Evolutionary conservation across 2,113 vertebrate genomes (phyloP).

Genomic region (Aptenodytes forsteri): DNA sequence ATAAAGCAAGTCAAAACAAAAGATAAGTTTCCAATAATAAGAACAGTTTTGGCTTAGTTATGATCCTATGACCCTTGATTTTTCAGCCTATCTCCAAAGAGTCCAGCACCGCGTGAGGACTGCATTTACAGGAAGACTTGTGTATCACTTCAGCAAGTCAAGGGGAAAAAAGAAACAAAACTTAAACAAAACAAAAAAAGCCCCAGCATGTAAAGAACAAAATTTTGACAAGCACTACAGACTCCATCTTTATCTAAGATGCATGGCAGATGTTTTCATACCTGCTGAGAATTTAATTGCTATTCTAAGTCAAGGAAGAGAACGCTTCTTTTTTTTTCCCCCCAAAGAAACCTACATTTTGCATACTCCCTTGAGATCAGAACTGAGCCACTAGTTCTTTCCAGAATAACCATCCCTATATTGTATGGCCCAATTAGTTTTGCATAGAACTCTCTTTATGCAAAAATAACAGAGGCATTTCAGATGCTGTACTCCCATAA

Average conservation of each 20-base stretch:
- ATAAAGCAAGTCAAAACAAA: background rate
- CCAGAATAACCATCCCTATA: background rate
- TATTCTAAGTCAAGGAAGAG: background rate
- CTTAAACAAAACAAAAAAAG: background rate
- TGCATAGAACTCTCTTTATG: background rate
- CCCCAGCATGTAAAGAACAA: background rate
- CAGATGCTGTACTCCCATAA: background rate
- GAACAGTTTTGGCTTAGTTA: background rate
- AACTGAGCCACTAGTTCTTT: background rate
- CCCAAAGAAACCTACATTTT: background rate
- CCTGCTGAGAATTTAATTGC: background rate
- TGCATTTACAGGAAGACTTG: background rate
- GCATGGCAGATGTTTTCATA: background rate
- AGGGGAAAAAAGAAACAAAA: background rate
- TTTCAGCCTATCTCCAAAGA: background rate
- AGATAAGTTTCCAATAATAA: background rate
- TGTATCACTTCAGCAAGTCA: background rate
- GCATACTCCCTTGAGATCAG: background rate
- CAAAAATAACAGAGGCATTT: background rate
- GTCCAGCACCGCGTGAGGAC: background rate
- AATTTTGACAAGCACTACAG: background rate
- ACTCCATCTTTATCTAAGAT: background rate
- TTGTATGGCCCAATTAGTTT: background rate
- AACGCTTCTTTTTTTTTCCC: background rate
- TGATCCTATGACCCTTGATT: background rate